A percentile compares a stretch with the other conserved stretches of the same genome.
These are phyloP conservation scores for Sebastes steindachneri DNA, from an alignment of 2,797 vertebrate species.

Conservation along the genomic window DNA sequence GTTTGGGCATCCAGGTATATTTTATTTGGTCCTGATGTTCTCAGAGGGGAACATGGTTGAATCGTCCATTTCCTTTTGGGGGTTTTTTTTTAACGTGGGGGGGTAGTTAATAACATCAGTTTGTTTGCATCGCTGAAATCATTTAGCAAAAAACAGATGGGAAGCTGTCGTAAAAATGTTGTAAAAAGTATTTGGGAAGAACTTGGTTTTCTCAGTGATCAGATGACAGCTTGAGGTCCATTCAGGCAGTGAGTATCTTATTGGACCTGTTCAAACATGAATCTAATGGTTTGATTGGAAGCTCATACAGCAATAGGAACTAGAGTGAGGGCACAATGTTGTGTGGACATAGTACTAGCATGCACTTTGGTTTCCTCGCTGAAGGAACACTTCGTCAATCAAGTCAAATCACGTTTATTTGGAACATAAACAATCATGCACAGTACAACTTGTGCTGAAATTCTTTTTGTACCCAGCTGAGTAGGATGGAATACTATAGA, in stretches of 20 bases:
- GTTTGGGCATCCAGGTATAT: constrained; percentile 16
- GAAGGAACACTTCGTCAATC: not conserved
- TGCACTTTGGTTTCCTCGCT: not conserved
- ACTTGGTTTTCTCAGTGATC: not conserved
- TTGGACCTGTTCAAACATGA: not conserved
- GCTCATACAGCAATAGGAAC: not conserved
- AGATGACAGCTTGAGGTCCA: constrained; percentile 9
- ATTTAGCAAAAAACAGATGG: constrained; percentile 25
- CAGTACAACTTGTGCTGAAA: too few species aligned
- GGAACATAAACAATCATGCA: too few species aligned
- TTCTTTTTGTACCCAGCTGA: too few species aligned
- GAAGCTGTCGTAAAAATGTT: constrained; percentile 1
- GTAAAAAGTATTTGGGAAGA: not conserved
- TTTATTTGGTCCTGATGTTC: not conserved
- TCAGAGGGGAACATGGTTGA: not conserved
- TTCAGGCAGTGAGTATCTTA: not conserved
- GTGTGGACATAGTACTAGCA: not conserved
- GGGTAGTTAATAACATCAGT: not conserved
- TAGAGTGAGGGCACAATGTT: not conserved
- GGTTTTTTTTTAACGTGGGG: not conserved
- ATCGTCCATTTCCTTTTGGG: not conserved
- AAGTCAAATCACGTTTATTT: too few species aligned
- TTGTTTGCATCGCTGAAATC: not conserved
- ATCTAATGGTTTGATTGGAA: not conserved
- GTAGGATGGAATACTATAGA: too few species aligned